Conservation (phyloP, 2,113 vertebrate species). For the Ochotona curzoniae region DNA sequence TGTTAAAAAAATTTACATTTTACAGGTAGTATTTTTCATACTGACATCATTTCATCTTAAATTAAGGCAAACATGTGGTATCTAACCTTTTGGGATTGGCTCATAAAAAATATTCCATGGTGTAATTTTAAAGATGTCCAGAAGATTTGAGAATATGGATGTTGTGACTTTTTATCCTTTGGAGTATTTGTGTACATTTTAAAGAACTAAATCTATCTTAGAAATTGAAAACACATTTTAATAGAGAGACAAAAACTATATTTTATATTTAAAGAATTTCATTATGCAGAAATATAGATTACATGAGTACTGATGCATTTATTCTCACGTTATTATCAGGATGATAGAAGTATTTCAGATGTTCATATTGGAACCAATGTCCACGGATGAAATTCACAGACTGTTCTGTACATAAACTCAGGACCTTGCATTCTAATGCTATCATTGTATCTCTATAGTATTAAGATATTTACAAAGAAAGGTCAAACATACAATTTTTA, state of each 20-base stretch:
- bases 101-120: no score
- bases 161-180: background rate
- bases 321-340: background rate
- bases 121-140: background rate
- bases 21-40: no score
- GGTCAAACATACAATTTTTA: background rate
- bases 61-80: no score
- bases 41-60: no score
- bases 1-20: no score
- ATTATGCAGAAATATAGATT: background rate
- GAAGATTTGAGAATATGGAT: background rate
- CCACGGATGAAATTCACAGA: background rate
- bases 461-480: background rate
- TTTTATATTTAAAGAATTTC: background rate
- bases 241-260: conserved; percentile 2
- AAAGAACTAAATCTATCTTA: background rate
- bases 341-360: background rate
- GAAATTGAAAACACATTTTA: conserved; percentile 17
- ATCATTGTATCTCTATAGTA: background rate
- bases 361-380: background rate
- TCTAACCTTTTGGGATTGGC: no score
- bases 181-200: conserved; percentile 15
- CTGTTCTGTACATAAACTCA: background rate
- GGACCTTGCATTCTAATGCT: background rate
- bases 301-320: background rate